Conservation (phyloP, 2,113 vertebrate genomes). For the Patagioenas fasciata region DNA sequence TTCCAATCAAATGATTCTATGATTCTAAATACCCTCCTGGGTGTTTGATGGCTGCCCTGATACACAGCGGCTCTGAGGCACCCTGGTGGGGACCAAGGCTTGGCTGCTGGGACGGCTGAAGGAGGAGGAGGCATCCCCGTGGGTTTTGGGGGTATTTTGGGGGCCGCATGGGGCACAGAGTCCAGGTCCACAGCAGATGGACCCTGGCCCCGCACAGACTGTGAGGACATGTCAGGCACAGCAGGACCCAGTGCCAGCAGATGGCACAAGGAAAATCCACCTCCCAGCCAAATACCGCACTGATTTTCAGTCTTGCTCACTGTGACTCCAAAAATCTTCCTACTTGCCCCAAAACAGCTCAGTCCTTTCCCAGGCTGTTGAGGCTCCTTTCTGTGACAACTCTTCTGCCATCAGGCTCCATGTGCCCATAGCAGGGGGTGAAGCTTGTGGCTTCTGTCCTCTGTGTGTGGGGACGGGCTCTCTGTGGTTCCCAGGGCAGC, state of each 20-base stretch:
- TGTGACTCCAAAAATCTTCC: accelerated
- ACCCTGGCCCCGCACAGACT: background rate
- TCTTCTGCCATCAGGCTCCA: background rate
- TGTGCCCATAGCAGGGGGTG: background rate
- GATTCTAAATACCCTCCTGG: no score
- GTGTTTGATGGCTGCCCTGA: no score
- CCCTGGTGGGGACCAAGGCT: background rate
- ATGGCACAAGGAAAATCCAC: background rate
- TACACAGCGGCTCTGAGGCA: no score
- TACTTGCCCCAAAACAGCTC: background rate
- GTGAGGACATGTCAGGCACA: background rate
- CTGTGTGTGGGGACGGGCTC: accelerated
- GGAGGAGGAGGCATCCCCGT: background rate
- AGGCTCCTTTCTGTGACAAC: background rate
- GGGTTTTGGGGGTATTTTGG: background rate
- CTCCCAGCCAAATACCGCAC: background rate
- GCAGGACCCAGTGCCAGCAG: constrained; percentile 11
- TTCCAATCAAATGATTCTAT: no score
- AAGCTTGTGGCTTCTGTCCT: background rate
- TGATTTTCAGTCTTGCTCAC: background rate
- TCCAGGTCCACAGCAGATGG: constrained; percentile 18
- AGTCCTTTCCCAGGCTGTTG: background rate
- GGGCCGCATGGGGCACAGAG: background rate
- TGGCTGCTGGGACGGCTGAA: background rate
- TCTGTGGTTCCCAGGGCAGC: background rate